Base-by-base conservation (phyloP, 2,113 vertebrate genomes). In the Megaceryle torquata region DNA sequence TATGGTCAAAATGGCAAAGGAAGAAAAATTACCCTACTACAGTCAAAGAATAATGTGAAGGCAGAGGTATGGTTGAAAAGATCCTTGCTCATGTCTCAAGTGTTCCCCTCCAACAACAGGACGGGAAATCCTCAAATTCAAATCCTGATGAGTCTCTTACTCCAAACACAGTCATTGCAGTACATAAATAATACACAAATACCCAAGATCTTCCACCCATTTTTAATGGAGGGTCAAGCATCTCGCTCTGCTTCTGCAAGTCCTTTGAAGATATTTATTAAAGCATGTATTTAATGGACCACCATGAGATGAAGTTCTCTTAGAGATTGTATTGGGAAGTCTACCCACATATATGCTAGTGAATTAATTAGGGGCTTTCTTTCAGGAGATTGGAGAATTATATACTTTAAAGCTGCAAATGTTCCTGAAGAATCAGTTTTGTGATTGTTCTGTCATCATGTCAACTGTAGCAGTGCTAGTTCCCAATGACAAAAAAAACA, bases 21-120 rank as follows among this genome's bases (percentile, higher is more conserved):
- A 77, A 91, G 8, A 6, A 91, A 70, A 81, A 86, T 26, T 29
- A 20, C 5, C 10, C 14, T 68, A 7, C 15, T 12, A 15, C 2
- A 25, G 13, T 56, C 37, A 70, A 20, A 87, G 35, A 33, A 19
- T 28, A 57, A 87, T 69, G 19, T 2, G 14, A 88, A 5, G 25
- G 18, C 15, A 77, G 37, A 39, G 6, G 2, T n/a, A 11, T 29
- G 8, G 7, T 18, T 80, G 37, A 57, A 84, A 74, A 75, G 26
- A 18, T 69, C 29, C 35, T 63, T 78, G 10, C 15, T 91, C 26
- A 43, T 2, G 0, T 65, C 37, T 57, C 15, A 75, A 14, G 6
- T 8, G 2, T 35, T 26, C 5, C 15, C 6, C 3, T 15, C 10
- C 8, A 41, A 2, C 3, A 54, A 67, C 8, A 2, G 10, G 8